phyloP scores from a whole-genome alignment of 2,113 vertebrate genomes.

The Hystrix cristata region DNA sequence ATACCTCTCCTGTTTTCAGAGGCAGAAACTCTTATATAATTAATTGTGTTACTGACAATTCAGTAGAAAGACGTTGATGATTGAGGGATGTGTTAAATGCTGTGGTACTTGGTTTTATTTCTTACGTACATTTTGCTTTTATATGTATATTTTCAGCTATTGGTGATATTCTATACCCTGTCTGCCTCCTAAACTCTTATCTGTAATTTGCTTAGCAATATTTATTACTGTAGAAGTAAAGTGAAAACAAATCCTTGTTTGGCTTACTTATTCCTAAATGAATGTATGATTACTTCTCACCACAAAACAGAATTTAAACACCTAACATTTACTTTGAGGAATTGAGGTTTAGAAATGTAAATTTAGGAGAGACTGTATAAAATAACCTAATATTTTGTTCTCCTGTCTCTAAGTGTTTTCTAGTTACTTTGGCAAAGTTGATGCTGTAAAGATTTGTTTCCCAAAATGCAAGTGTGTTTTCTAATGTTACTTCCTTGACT shows the following conservation, averaged over 20 bases:
- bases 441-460: conserved; percentile 51
- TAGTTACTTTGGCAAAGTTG: not conserved
- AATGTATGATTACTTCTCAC: not conserved
- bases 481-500: conserved; percentile 27
- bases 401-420: conserved; percentile 1
- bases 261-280: conserved; percentile 22
- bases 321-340: conserved; percentile 8
- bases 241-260: conserved; percentile 41
- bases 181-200: conserved; percentile 26
- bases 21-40: not conserved
- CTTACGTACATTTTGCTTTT: conserved; percentile 56
- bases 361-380: conserved; percentile 22
- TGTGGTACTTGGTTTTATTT: conserved; percentile 54
- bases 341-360: conserved; percentile 59
- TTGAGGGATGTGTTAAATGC: not conserved
- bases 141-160: conserved; percentile 54
- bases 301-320: conserved; percentile 40
- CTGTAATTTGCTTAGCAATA: conserved; percentile 15
- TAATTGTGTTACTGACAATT: conserved; percentile 17
- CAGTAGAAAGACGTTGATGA: conserved; percentile 5
- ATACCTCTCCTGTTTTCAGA: conserved; percentile 68
- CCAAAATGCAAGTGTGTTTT: conserved; percentile 47
- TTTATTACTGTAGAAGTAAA: conserved; percentile 49
- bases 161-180: conserved; percentile 59
- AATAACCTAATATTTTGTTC: conserved; percentile 42